Conservation (phyloP, 2,797 vertebrate genomes). For the Rhinella marina region DNA sequence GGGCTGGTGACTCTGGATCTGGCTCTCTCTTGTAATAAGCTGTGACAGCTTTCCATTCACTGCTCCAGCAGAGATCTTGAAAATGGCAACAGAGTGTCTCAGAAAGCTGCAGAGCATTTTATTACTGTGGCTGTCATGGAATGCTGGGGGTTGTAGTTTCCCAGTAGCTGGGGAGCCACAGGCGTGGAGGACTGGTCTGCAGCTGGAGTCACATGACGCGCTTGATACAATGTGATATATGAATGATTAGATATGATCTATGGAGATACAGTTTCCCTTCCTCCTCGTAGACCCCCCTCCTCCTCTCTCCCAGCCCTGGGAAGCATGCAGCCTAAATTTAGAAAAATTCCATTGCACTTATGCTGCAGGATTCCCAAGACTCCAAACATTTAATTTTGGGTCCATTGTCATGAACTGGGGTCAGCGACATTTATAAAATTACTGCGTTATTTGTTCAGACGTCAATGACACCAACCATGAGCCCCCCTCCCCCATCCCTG, state of each 20-base stretch:
- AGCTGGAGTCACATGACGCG: not conserved
- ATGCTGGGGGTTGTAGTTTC: not conserved
- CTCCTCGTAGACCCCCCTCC: not conserved
- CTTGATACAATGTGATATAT: not conserved
- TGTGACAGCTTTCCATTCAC: not conserved
- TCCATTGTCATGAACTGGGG: constrained; percentile 7
- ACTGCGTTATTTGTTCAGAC: constrained; percentile 26
- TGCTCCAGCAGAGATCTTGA: not conserved
- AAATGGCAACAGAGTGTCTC: not conserved
- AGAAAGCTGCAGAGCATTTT: not conserved
- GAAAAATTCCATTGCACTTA: constrained; percentile 51
- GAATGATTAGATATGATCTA: not conserved
- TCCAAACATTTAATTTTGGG: constrained; percentile 11
- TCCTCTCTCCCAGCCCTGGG: constrained; percentile 40
- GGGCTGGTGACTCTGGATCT: not conserved
- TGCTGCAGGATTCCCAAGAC: constrained; percentile 49
- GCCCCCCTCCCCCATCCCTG: not conserved
- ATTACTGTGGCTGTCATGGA: not conserved
- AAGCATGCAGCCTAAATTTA: constrained; percentile 52
- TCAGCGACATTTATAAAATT: constrained; percentile 12
- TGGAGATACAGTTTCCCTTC: not conserved
- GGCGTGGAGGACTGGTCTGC: not conserved
- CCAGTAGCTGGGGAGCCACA: not conserved
- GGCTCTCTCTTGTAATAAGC: not conserved
- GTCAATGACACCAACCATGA: not conserved